Evolutionary conservation across 2,113 vertebrate genomes (phyloP).

Genomic region (Emberiza fucata): DNA sequence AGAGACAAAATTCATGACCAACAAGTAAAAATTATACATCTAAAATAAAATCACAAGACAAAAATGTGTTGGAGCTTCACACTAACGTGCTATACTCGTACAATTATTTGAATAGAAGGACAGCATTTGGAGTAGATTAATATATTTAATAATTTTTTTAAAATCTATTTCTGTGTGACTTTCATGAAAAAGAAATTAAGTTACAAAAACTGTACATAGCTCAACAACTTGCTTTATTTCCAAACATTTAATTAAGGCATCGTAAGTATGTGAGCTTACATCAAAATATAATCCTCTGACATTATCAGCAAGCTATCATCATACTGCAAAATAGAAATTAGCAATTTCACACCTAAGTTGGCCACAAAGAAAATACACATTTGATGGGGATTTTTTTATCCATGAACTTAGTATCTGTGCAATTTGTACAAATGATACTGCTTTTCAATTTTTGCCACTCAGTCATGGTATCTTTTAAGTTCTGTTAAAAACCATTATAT

Average conservation of each 20-base stretch:
- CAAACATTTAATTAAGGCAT: slow-evolving; percentile 24
- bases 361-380: neutral
- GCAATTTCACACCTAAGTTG: neutral
- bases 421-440: neutral
- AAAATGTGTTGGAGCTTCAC: neutral
- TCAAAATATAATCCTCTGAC: neutral
- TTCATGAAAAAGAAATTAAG: neutral
- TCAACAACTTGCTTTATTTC: neutral
- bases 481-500: neutral
- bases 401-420: neutral
- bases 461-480: neutral
- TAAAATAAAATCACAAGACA: slow-evolving; percentile 18
- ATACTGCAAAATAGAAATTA: neutral
- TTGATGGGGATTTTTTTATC: neutral
- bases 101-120: neutral
- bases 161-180: neutral
- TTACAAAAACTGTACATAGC: neutral
- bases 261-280: neutral
- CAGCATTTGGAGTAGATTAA: neutral
- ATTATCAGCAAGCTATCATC: neutral
- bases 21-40: neutral
- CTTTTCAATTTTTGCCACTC: neutral
- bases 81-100: neutral
- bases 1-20: slow-evolving; percentile 15
- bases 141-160: neutral